These are phyloP conservation scores for Thalpophila matura DNA, from an alignment of 2,888 invertebrate genomes.

Conservation along the genomic window DNA sequence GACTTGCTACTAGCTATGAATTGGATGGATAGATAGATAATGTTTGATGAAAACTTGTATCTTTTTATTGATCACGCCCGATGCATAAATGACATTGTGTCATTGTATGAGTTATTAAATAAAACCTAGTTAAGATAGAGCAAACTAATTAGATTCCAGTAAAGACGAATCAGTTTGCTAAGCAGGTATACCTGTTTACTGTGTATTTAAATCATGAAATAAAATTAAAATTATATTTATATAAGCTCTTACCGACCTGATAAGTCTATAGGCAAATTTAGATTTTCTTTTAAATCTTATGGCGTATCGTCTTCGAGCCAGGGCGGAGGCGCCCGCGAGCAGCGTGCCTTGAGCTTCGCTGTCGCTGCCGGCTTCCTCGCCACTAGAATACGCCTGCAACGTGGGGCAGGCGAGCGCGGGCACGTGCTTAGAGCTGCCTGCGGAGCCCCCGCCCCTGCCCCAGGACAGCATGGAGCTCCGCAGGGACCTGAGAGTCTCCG, in stretches of 20 bases:
- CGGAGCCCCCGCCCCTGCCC: constrained; percentile 76
- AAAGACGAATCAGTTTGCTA: background rate
- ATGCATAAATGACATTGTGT: no score
- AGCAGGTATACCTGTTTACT: background rate
- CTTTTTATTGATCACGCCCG: background rate
- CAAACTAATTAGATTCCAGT: background rate
- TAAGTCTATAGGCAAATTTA: constrained; percentile 83
- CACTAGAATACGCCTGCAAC: constrained; percentile 66
- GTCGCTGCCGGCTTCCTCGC: constrained; percentile 73
- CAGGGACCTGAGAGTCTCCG: constrained; percentile 89
- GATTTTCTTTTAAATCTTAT: constrained; percentile 85
- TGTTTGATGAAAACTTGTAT: background rate
- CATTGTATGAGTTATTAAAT: background rate
- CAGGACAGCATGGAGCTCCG: constrained; percentile 89
- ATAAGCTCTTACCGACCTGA: constrained; percentile 75
- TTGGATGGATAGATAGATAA: background rate
- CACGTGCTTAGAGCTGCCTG: constrained; percentile 74
- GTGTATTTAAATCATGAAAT: background rate
- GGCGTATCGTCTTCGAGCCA: constrained; percentile 87
- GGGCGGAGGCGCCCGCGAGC: constrained; percentile 84
- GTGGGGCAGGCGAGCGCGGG: constrained; percentile 67
- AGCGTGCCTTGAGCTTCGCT: constrained; percentile 77
- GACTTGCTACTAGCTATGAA: background rate
- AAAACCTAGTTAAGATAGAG: background rate
- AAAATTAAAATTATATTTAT: no score